These are phyloP conservation scores for Poeciliopsis gracilis DNA, from an alignment of 2,797 vertebrate species.

Conservation along the genomic window DNA sequence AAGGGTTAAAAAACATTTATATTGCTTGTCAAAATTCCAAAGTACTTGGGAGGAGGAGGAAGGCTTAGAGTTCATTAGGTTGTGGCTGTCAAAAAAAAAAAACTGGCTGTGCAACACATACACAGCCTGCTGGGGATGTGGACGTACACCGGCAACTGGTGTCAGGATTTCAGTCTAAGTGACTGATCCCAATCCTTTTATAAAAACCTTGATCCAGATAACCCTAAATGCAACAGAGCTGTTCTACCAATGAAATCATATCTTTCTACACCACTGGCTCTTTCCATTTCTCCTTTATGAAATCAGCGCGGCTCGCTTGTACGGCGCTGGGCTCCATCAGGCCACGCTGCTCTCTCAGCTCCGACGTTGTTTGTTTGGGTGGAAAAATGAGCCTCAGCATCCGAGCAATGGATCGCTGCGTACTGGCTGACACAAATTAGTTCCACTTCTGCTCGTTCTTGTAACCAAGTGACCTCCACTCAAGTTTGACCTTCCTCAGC, in stretches of 20 bases:
- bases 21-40: background rate
- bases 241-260: background rate
- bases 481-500: background rate
- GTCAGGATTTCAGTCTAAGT: background rate
- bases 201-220: background rate
- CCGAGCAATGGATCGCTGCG: conserved; percentile 27
- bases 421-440: conserved; percentile 20
- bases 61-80: background rate
- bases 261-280: conserved; percentile 2
- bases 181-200: background rate
- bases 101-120: background rate
- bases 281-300: conserved; percentile 17
- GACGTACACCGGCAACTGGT: background rate
- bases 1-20: background rate
- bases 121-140: background rate
- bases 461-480: conserved; percentile 4
- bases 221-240: background rate
- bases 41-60: background rate
- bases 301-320: conserved; percentile 5
- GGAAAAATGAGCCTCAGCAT: conserved; percentile 62
- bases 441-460: conserved; percentile 26
- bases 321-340: conserved; percentile 33
- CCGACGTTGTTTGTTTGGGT: conserved; percentile 61
- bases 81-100: background rate
- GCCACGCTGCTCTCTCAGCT: conserved; percentile 22